Evolutionary conservation across 2,888 invertebrate genomes (phyloP).

Genomic region (Erebia palarica): DNA sequence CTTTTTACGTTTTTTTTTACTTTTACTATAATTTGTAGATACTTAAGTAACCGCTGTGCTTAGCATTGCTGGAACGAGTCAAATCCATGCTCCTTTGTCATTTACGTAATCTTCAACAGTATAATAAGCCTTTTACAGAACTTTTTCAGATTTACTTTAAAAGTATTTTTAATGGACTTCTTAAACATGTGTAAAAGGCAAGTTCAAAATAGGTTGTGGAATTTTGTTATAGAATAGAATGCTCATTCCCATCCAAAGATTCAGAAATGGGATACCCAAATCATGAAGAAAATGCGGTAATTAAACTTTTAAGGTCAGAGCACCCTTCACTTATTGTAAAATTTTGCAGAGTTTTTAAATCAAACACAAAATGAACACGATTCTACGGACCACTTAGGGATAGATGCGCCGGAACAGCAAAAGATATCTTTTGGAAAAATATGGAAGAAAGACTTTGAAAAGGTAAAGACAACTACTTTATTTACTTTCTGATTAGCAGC

Average conservation of each 20-base stretch:
- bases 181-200: too few relatives aligned
- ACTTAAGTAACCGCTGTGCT: too few relatives aligned
- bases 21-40: too few relatives aligned
- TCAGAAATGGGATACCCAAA: neutral
- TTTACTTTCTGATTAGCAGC: neutral
- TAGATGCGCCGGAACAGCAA: constrained; percentile 88
- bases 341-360: constrained; percentile 51
- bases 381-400: constrained; percentile 91
- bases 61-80: too few relatives aligned
- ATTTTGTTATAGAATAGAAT: too few relatives aligned
- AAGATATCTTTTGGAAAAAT: constrained; percentile 88
- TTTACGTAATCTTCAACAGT: too few relatives aligned
- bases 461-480: constrained; percentile 73
- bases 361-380: constrained; percentile 89
- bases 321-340: neutral
- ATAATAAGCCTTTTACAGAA: too few relatives aligned
- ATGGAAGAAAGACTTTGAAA: constrained; percentile 93
- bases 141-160: too few relatives aligned
- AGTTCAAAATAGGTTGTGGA: too few relatives aligned
- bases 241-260: neutral
- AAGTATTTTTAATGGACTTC: too few relatives aligned
- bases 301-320: neutral
- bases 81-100: too few relatives aligned
- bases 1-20: too few relatives aligned
- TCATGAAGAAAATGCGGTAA: neutral